A percentile compares a stretch with the other conserved stretches of the same genome.
These are phyloP conservation scores for Pseudococcus jackbeardsleyi DNA, from an alignment of 2,888 invertebrate species.

Conservation along the genomic window DNA sequence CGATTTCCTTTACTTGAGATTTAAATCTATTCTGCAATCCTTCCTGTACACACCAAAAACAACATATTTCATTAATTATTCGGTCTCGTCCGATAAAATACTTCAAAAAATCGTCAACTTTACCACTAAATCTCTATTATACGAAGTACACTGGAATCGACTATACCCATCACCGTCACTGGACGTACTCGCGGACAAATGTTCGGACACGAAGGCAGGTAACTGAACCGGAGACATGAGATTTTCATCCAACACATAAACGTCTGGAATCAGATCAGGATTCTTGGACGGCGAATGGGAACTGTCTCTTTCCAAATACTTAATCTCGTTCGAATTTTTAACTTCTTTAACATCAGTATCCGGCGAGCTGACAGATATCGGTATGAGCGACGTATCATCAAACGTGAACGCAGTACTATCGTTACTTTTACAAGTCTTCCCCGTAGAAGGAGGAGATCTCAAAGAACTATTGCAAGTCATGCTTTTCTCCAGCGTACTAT, in stretches of 20 bases:
- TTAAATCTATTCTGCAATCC: slow-evolving; percentile 71
- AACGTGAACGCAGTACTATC: slow-evolving; percentile 37
- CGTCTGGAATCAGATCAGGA: slow-evolving; percentile 64
- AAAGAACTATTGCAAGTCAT: slow-evolving; percentile 90
- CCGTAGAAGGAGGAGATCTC: slow-evolving; percentile 79
- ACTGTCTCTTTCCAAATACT: slow-evolving; percentile 20
- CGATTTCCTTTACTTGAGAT: slow-evolving; percentile 77
- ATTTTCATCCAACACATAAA: slow-evolving; percentile 38
- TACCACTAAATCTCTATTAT: slow-evolving; percentile 37
- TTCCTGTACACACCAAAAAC: slow-evolving; percentile 69
- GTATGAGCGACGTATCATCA: slow-evolving; percentile 50
- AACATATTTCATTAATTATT: slow-evolving; percentile 26
- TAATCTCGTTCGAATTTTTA: slow-evolving; percentile 29
- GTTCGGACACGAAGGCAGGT: slow-evolving; percentile 40
- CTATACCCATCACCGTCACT: slow-evolving; percentile 17
- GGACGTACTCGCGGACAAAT: slow-evolving; percentile 45
- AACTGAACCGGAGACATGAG: slow-evolving; percentile 49
- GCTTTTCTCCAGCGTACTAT: slow-evolving; percentile 89
- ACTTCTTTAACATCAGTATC: slow-evolving; percentile 6
- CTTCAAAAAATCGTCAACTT: neutral
- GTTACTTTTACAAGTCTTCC: slow-evolving; percentile 67
- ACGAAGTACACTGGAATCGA: slow-evolving; percentile 38
- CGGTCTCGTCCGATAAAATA: neutral
- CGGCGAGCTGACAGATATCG: slow-evolving; percentile 8
- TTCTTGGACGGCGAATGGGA: slow-evolving; percentile 64